Evolutionary conservation across 2,888 invertebrate genomes (phyloP).

Genomic region (Mycalesis mineus): DNA sequence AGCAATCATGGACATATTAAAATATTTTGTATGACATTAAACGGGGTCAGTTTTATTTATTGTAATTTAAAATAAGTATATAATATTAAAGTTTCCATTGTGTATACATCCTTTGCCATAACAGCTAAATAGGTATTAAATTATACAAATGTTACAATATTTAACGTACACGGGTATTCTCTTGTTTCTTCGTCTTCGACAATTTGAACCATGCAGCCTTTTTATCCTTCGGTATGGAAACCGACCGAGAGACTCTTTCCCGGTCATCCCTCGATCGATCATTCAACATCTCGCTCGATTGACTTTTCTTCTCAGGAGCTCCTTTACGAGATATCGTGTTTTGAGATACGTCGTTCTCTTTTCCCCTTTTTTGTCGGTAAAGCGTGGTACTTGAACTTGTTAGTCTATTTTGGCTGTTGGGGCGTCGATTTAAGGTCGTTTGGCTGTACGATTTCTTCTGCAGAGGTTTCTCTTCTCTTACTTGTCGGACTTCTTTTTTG

Average conservation of each 20-base stretch:
- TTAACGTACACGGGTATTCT: constrained; percentile 65
- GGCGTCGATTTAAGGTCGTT: constrained; percentile 57
- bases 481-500: constrained; percentile 53
- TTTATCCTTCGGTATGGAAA: constrained; percentile 86
- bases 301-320: constrained; percentile 67
- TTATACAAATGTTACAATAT: background rate
- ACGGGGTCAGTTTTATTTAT: background rate
- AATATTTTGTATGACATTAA: background rate
- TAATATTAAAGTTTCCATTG: background rate
- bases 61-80: too few relatives aligned
- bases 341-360: constrained; percentile 42
- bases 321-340: constrained; percentile 64
- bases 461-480: constrained; percentile 54
- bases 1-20: background rate
- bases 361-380: constrained; percentile 57
- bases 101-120: too few relatives aligned
- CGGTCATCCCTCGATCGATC: constrained; percentile 66
- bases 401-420: constrained; percentile 48
- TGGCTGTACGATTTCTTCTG: constrained; percentile 72
- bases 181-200: constrained; percentile 70
- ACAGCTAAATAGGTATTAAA: too few relatives aligned
- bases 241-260: constrained; percentile 79
- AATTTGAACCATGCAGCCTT: constrained; percentile 86
- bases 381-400: constrained; percentile 64
- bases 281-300: constrained; percentile 81